Evolutionary conservation across 1,140 invertebrate species (phyloP).

Genomic region (Scaptomyza pallida): DNA sequence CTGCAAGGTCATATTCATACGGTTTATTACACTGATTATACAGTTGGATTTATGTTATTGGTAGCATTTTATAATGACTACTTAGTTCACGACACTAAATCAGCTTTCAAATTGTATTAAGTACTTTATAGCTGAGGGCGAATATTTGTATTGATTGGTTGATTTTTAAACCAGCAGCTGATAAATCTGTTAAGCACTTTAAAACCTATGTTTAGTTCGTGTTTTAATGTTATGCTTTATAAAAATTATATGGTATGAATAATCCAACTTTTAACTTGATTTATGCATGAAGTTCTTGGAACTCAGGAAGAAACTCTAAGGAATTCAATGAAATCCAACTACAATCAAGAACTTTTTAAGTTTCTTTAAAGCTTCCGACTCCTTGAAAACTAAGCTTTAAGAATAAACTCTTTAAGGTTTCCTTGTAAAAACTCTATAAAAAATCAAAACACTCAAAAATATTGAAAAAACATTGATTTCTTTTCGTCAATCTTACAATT

Average conservation of each 20-base stretch:
- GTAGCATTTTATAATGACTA: conserved; percentile 2
- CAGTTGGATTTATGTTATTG: conserved; percentile 14
- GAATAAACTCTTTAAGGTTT: too few species aligned
- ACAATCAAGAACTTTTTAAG: too few species aligned
- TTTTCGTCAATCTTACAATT: conserved; percentile 79
- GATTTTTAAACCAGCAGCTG: neutral
- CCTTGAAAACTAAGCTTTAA: too few species aligned
- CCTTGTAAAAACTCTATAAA: too few species aligned
- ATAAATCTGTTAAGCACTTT: neutral
- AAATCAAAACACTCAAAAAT: too few species aligned
- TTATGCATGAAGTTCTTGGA: too few species aligned
- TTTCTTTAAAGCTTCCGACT: too few species aligned
- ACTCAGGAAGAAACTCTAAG: too few species aligned
- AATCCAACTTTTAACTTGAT: neutral
- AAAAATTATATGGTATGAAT: neutral
- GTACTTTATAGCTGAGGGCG: neutral
- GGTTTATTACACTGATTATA: conserved; percentile 35
- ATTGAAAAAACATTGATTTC: conserved; percentile 70
- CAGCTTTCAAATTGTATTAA: neutral
- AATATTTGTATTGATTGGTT: neutral
- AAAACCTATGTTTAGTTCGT: neutral
- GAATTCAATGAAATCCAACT: too few species aligned
- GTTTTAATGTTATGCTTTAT: too few species aligned
- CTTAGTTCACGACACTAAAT: neutral
- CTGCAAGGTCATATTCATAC: conserved; percentile 44